These are phyloP conservation scores for Hirtodrosophila histrioides DNA, from an alignment of 2,888 invertebrate species.

Conservation along the genomic window DNA sequence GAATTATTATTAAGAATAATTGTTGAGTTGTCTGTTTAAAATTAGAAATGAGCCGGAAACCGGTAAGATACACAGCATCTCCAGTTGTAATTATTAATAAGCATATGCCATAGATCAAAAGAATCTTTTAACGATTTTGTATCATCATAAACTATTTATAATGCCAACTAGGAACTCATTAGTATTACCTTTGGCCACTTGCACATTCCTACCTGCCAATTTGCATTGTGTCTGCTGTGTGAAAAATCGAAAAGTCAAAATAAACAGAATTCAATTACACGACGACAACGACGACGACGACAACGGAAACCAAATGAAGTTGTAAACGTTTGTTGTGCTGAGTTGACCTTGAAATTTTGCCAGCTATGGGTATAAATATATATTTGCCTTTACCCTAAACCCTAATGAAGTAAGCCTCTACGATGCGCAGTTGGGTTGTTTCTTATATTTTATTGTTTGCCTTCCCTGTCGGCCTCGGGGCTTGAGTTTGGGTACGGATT, in stretches of 20 bases:
- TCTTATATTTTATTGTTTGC: conserved; percentile 28
- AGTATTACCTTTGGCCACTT: conserved; percentile 51
- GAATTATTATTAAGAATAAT: conserved; percentile 75
- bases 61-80: conserved; percentile 50
- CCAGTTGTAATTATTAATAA: conserved; percentile 60
- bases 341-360: conserved; percentile 62
- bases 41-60: conserved; percentile 79
- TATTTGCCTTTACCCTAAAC: conserved; percentile 35
- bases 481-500: conserved; percentile 21
- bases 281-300: conserved; percentile 16
- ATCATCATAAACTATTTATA: conserved; percentile 63
- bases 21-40: conserved; percentile 66
- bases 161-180: conserved; percentile 70
- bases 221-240: conserved; percentile 59
- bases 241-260: conserved; percentile 79
- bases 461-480: conserved; percentile 36
- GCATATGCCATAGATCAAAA: conserved; percentile 30
- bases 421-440: conserved; percentile 13
- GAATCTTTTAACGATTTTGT: conserved; percentile 44
- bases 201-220: conserved; percentile 35
- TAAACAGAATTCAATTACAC: conserved; percentile 72
- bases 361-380: conserved; percentile 45
- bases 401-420: conserved; percentile 59
- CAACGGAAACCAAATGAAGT: conserved; percentile 60
- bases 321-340: conserved; percentile 53